Base-by-base conservation (phyloP, 2,888 invertebrate genomes). In the Lobophora halterata region DNA sequence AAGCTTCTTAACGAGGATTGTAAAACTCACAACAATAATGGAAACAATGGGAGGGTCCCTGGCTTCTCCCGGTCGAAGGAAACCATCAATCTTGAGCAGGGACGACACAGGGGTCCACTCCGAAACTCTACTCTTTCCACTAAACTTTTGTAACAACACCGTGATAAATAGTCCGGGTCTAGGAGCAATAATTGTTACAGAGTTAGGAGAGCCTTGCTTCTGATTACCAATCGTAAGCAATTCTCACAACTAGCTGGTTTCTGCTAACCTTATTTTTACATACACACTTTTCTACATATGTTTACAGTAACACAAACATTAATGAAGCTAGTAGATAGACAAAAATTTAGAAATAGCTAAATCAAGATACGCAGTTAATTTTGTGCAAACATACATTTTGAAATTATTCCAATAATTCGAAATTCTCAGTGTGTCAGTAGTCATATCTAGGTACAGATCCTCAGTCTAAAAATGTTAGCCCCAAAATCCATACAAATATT, bases 81-180 rank as follows among this genome's bases (percentile, higher is more conserved):
- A 65, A 65, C 68, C 74, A 81, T 82, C 79, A 79, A 83, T 82
- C 80, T 81, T 73, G 53, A 65, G 55, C 66, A 69, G 63, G 73
- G 72, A 70, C 65, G 77, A 78, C 78, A 71, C 76, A 62, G 73
- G 78, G 77, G 75, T 74, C 75, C 74, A 76, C 74, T 73, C 67
- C 57, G 57, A 67, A 76, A 79, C 79, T 77, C 79, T 79, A 79
- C 79, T 77, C 79, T 79, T 78, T 74, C 66, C 60, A 62, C 68
- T 64, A 69, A 79, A 80, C 69, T 79, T 79, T 79, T 73, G 71
- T 71, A 75, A 74, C 75, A 69, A 65, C 62, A 65, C 57, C 55
- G 71, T 80, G 80, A 82, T 80, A 77, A 79, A 82, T 81, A 71
- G 71, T 66, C 63, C 51, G 1, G 21, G 11, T 16, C 37, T 33